Base-by-base conservation (phyloP, 1,140 invertebrate species). In the Trinorchestia longiramus region DNA sequence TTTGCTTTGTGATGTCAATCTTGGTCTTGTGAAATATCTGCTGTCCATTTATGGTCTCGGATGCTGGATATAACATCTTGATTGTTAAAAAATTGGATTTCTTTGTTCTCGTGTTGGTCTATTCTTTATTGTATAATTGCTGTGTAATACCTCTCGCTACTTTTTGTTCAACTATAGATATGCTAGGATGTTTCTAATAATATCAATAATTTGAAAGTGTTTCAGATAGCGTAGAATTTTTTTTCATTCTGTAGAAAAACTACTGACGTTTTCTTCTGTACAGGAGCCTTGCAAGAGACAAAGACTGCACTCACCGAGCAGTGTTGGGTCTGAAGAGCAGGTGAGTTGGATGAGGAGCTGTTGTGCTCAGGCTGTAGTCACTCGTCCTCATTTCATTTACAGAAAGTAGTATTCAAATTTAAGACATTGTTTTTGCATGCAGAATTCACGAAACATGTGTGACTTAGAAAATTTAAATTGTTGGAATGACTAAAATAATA, bases 251-350 rank as follows among this genome's bases (percentile, higher is more conserved):
- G 15, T 3, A 77, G 15, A 77, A 15, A 77, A 3, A 77, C 62
- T 77, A 3, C 15, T 23, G 62, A 28, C 62, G 36, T 42, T 87
- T 87, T 95, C 87, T 95, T 62, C 95, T 41, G 0, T 57, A 23
- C 40, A 43, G 95, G 43, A 57, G 53, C 62, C 57, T 95, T 95
- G 62, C 95, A 47, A 95, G 43, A 62, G 41, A 90, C 62, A 40
- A 44, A 19, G 91, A 95, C 62, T 57, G 41, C 42, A 62, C 94
- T 36, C 77, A 96, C 95, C 87, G 87, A 36, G 45, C 62, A 77
- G 62, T 28, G 62, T 77, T 11, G 62, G 28, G 62, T 77, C 15
- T 3, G 28, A 11, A 77, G 62, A 77, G 62, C 62, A 77, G 28
- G 62, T 77, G 62, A 77, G 62, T 77, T 3, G 28, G 47, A 53